Evolutionary conservation across 2,888 invertebrate species (phyloP).

Genomic region (Apodemia hepburni): DNA sequence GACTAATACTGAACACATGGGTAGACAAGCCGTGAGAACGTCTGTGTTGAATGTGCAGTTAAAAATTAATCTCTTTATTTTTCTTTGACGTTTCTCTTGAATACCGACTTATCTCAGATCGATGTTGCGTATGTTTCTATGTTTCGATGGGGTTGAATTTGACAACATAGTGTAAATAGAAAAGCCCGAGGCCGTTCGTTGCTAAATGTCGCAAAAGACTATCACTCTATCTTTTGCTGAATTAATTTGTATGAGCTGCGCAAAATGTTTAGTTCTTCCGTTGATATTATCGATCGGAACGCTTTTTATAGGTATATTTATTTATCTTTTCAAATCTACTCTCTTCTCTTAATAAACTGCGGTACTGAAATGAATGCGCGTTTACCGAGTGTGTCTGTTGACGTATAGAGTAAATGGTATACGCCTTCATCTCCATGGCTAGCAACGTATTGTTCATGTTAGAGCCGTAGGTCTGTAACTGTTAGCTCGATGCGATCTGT

Average conservation of each 20-base stretch:
- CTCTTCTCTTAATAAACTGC: constrained; percentile 73
- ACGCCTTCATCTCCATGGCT: constrained; percentile 76
- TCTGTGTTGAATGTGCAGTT: constrained; percentile 80
- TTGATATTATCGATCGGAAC: constrained; percentile 68
- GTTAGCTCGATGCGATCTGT: constrained; percentile 71
- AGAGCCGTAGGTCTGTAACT: constrained; percentile 68
- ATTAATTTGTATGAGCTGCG: constrained; percentile 80
- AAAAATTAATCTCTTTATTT: constrained; percentile 74
- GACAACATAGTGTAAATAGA: constrained; percentile 75
- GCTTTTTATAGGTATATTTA: constrained; percentile 79
- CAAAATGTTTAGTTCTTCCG: constrained; percentile 79
- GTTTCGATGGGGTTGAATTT: constrained; percentile 67
- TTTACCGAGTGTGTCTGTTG: constrained; percentile 68
- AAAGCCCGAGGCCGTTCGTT: constrained; percentile 79
- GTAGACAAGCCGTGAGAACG: constrained; percentile 78
- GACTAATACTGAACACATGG: constrained; percentile 78
- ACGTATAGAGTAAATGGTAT: constrained; percentile 71
- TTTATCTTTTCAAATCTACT: constrained; percentile 75
- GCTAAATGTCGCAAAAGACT: constrained; percentile 79
- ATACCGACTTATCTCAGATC: constrained; percentile 76
- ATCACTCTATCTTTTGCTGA: constrained; percentile 77
- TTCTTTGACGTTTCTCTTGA: constrained; percentile 80
- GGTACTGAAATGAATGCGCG: constrained; percentile 76
- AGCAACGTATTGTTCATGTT: constrained; percentile 74
- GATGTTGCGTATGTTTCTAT: constrained; percentile 80